These are phyloP conservation scores for Paracentrotus lividus DNA, from an alignment of 53 echinoderm and acorn worm genomes.

Conservation along the genomic window DNA sequence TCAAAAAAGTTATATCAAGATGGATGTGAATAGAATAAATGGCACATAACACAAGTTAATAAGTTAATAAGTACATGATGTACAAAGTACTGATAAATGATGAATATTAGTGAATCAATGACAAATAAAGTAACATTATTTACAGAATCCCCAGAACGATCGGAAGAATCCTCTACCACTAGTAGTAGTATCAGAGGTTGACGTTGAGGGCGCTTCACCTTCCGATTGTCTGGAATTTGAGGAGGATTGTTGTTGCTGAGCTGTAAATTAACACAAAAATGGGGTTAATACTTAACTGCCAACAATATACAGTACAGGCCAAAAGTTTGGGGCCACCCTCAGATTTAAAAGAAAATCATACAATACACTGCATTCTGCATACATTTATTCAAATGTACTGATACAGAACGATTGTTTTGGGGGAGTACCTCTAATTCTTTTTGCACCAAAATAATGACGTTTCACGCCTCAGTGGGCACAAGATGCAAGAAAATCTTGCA, in stretches of 20 bases:
- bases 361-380: too few species aligned
- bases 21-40: neutral
- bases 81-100: slow-evolving; percentile 52
- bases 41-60: slow-evolving; percentile 9
- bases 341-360: too few species aligned
- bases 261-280: neutral
- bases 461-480: too few species aligned
- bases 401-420: too few species aligned
- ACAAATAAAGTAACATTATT: neutral
- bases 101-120: neutral
- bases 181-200: neutral
- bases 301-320: neutral
- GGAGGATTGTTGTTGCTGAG: neutral
- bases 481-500: too few species aligned
- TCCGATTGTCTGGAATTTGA: neutral
- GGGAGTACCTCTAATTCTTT: too few species aligned
- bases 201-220: slow-evolving; percentile 27
- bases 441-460: too few species aligned
- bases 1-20: too few species aligned
- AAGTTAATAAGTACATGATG: slow-evolving; percentile 22
- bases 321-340: too few species aligned
- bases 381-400: too few species aligned
- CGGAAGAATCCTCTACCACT: slow-evolving; percentile 49
- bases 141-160: slow-evolving; percentile 43
- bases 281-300: neutral